Conservation (phyloP, 35 echinoderm and acorn worm species). For the Strongylocentrotus purpuratus region DNA sequence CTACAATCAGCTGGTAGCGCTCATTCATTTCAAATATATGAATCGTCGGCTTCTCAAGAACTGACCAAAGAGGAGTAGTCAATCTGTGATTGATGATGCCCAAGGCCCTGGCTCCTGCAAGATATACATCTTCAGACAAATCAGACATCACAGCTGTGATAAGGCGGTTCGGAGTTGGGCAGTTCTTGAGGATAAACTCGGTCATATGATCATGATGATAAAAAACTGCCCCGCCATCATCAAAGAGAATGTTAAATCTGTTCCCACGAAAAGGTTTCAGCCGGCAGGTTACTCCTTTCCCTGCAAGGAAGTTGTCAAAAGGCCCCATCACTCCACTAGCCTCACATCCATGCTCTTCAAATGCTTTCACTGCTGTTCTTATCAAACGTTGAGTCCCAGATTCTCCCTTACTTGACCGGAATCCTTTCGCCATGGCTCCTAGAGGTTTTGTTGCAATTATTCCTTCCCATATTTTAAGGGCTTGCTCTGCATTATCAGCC, state of each 20-base stretch:
- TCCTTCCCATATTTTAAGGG: conserved; percentile 57
- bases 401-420: conserved; percentile 61
- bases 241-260: conserved; percentile 56
- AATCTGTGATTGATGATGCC: conserved; percentile 61
- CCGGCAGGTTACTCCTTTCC: conserved; percentile 30
- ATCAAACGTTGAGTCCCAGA: conserved; percentile 58
- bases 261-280: conserved; percentile 61
- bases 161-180: conserved; percentile 52
- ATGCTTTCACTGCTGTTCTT: conserved; percentile 56
- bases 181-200: conserved; percentile 51
- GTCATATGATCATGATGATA: conserved; percentile 67
- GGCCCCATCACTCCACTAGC: conserved; percentile 69
- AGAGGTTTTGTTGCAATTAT: conserved; percentile 56
- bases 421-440: conserved; percentile 62
- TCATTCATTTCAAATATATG: conserved; percentile 61
- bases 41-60: conserved; percentile 6
- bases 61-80: conserved; percentile 44
- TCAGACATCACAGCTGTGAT: conserved; percentile 57
- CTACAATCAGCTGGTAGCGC: conserved; percentile 42
- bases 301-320: conserved; percentile 54
- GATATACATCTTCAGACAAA: conserved; percentile 50
- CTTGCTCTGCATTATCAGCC: conserved; percentile 53
- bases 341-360: conserved; percentile 67
- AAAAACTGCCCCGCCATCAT: conserved; percentile 63
- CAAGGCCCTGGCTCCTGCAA: conserved; percentile 50